Evolutionary conservation across 2,888 invertebrate genomes (phyloP), one percentile per base, ranked within the genome.

Genomic region (Bugulina stolonifera): DNA sequence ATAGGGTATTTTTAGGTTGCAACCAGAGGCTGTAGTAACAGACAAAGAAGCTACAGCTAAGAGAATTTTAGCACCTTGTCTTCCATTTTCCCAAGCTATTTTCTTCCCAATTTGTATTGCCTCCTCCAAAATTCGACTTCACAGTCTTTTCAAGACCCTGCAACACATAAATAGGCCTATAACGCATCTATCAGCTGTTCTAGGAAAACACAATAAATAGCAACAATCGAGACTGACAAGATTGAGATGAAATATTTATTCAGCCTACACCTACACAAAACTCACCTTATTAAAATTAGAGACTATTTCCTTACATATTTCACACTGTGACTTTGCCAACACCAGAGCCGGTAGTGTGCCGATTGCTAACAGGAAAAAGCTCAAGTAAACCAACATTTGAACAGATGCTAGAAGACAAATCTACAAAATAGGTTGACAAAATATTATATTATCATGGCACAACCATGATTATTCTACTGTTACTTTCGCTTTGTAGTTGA

Each of bases 31-130:
- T n/a, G n/a, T n/a, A n/a, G n/a, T n/a, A n/a, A n/a, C n/a, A n/a
- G n/a, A n/a, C n/a, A n/a, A n/a, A n/a, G n/a, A n/a, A n/a, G n/a
- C 43, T 10, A 43, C 43, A 43, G 43, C 43, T 5, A 43, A 43
- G 10, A 43, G 3, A 18, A 43, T 43, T 43, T 43, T n/a, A n/a
- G n/a, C 69, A 70, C 70, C 70, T 70, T 43, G 70, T 54, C 25
- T 54, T 25, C 52, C 54, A 76, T 54, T 71, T 72, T 18, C 77
- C 77, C 43, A 76, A 71, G 35, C 73, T 54, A 1, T 72, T 75
- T 54, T 76, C 77, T 43, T 76, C 77, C 77, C 77, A 76, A 57
- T 75, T 73, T 27, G 77, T 76, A 70, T 76, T 76, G 3, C 77
- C 77, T 14, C 77, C 77, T 35, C 77, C 77, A 73, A 76, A 76